These are phyloP conservation scores for Percopsis omiscomaycus DNA, from an alignment of 2,797 vertebrate species.

Conservation along the genomic window DNA sequence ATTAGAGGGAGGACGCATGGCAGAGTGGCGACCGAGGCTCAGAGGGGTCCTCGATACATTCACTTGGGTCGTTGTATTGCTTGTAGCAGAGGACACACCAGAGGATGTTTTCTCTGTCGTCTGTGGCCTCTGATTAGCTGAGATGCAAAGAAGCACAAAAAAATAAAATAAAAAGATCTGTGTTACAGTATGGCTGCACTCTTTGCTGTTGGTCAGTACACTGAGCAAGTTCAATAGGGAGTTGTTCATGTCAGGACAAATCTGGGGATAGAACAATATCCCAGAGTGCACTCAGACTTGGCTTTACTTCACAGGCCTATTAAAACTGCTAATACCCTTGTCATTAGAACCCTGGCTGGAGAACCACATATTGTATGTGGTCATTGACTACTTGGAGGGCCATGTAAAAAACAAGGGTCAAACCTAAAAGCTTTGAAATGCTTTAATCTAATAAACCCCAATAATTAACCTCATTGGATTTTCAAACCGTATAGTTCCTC, in stretches of 20 bases:
- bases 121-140: constrained; percentile 56
- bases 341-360: background rate
- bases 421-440: background rate
- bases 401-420: background rate
- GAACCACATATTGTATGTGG: too few relatives aligned
- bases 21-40: constrained; percentile 33
- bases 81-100: background rate
- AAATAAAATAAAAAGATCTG: constrained; percentile 1
- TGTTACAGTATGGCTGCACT: background rate
- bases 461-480: too few relatives aligned
- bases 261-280: constrained; percentile 6
- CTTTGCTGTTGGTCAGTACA: constrained; percentile 13
- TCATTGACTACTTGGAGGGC: too few relatives aligned
- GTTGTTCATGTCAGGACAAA: constrained; percentile 7
- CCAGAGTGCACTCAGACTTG: background rate
- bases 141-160: constrained; percentile 30
- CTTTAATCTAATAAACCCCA: too few relatives aligned
- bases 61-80: constrained; percentile 55
- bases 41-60: constrained; percentile 35
- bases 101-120: background rate
- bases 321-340: background rate
- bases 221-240: background rate
- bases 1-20: constrained; percentile 35
- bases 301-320: background rate
- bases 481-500: background rate